Evolutionary conservation across 2,888 invertebrate genomes (phyloP), one percentile per base, ranked within the genome.

Genomic region (Eupithecia vulgata): DNA sequence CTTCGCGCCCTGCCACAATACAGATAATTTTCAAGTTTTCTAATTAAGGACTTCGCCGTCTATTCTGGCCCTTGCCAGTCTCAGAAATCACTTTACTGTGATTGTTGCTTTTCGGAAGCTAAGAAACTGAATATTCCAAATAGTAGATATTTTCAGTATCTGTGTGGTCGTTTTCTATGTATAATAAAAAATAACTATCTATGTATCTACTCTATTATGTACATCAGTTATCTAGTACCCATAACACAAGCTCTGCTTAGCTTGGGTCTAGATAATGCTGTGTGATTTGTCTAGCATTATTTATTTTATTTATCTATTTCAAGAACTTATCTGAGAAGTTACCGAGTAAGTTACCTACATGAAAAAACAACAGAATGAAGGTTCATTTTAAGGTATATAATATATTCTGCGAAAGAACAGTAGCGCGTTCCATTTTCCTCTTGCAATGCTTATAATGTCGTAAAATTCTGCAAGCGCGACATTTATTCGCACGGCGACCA

Each of bases 1-100:
- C 77, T 74, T 77, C 76, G 77, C 77, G 73, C 78, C 25, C 52
- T 76, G 80, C 77, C 80, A 79, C 80, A 78, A 76, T 80, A 78
- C 79, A 79, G 80, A 80, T 80, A 79, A 80, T 80, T 80, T 78
- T 77, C 79, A 80, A 80, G 77, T 78, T 80, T 80, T 79, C 79
- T 80, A 78, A 80, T 79, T 80, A 80, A 76, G 78, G 77, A 78
- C 76, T 75, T 78, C 66, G 68, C 71, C 72, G 77, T 78, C 77
- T 79, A 74, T 73, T 73, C 72, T 65, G 75, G 40, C 74, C 73
- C 75, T 52, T 21, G 59, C 45, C 66, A 69, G 74, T 68, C 72
- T 73, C 45, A 15, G 42, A 34, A 7, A 21, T 13, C 62, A 37
- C 62, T 7, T 70, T 8, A 37, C 66, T 68, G 71, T 68, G 68